These are phyloP conservation scores for Physocephala rufipes DNA, from an alignment of 2,888 invertebrate species.

Conservation along the genomic window DNA sequence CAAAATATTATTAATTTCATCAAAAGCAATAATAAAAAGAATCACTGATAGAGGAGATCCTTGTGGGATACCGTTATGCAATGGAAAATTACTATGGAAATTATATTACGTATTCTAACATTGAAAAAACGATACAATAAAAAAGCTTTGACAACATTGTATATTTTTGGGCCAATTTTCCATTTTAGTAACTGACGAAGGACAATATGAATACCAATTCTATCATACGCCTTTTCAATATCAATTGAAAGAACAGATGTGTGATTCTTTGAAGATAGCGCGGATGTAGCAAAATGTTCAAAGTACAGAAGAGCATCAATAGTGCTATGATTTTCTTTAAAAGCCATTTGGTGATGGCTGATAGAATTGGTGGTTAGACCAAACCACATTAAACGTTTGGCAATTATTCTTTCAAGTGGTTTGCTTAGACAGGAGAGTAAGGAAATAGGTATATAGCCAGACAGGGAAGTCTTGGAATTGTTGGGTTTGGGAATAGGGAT, in stretches of 20 bases:
- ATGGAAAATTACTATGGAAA: no score
- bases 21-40: no score
- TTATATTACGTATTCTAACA: no score
- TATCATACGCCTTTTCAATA: constrained; percentile 28
- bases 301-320: constrained; percentile 8
- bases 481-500: constrained; percentile 34
- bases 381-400: constrained; percentile 23
- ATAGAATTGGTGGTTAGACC: constrained; percentile 29
- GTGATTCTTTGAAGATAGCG: background rate
- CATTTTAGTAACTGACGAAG: constrained; percentile 12
- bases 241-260: constrained; percentile 21
- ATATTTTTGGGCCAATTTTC: constrained; percentile 28
- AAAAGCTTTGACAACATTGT: no score
- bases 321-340: constrained; percentile 24
- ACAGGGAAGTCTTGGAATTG: background rate
- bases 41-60: no score
- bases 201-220: constrained; percentile 24
- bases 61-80: no score
- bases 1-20: no score
- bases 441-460: constrained; percentile 36
- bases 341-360: constrained; percentile 25
- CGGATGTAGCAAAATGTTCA: background rate
- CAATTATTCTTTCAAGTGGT: constrained; percentile 36
- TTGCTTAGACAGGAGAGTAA: constrained; percentile 28
- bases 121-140: no score